Conservation (phyloP, 2,888 invertebrate species). For the Trypoxylon attenuatum region DNA sequence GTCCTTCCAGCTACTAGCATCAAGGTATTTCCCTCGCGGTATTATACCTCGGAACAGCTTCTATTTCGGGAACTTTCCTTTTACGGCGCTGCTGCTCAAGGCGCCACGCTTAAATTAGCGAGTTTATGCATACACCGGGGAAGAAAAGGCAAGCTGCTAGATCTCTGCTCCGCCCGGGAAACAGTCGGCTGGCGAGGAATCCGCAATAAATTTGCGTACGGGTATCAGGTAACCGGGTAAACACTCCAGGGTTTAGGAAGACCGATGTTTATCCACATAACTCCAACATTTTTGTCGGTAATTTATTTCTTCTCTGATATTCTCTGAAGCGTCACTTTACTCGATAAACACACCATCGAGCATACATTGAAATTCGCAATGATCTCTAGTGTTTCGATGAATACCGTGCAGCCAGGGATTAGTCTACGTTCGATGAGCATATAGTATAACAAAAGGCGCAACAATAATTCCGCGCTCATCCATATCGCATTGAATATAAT, state of each 20-base stretch:
- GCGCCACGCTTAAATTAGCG: conserved; percentile 3
- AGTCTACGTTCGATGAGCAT: too few relatives aligned
- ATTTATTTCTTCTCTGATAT: conserved; percentile 46
- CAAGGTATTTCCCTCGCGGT: background rate
- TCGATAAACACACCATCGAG: conserved; percentile 49
- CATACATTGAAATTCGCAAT: too few relatives aligned
- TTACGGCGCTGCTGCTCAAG: background rate
- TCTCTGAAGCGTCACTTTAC: conserved; percentile 13
- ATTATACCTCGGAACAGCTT: background rate
- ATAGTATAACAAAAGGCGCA: too few relatives aligned
- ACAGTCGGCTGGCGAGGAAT: conserved; percentile 31
- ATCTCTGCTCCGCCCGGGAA: conserved; percentile 10
- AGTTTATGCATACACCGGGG: conserved; percentile 10
- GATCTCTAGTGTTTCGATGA: too few relatives aligned
- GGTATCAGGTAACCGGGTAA: conserved; percentile 38
- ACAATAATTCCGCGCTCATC: too few relatives aligned
- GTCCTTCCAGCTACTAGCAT: background rate
- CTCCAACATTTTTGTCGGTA: conserved; percentile 38
- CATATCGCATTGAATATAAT: too few relatives aligned
- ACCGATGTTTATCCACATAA: conserved; percentile 36
- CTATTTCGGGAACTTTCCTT: background rate
- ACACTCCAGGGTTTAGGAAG: conserved; percentile 13
- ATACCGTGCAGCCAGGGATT: too few relatives aligned
- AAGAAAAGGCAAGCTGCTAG: conserved; percentile 11
- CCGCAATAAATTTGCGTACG: conserved; percentile 37